Base-by-base conservation (phyloP, 2,113 vertebrate species). In the Ciconia boyciana region DNA sequence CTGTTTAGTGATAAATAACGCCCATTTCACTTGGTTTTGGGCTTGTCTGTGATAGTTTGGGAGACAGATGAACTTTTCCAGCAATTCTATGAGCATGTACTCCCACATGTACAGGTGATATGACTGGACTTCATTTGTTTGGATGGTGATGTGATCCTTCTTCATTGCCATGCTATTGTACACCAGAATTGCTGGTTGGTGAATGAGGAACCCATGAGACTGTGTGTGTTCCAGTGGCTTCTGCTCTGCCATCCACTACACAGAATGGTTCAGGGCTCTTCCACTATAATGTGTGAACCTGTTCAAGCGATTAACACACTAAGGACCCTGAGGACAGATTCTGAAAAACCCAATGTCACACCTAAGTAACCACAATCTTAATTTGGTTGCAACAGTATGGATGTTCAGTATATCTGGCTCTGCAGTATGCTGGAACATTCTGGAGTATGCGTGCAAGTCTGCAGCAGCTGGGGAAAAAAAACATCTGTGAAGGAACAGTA, bases 201-300 rank as follows among this genome's bases (percentile, higher is more conserved):
- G 61, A 87, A 66, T n/a, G 21, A 83, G n/a, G 39, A 48, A 29
- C 17, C 18, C 2, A 2, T 52, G 55, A 81, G 55, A 41, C 41
- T 48, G 3, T 20, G 15, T 46, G 43, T 52, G 16, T 26, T 71
- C 20, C 46, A 41, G 28, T 8, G 24, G 24, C 51, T 92, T 75
- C 69, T 78, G 11, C 34, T 58, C 55, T 70, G 21, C 18, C 25
- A 7, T 49, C 13, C 5, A 0, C 44, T 41, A 7, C 24, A 44
- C 0, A 9, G 49, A 78, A 61, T 0, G 0, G 10, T 57, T 71
- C 41, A 48, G 41, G 24, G 16, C 1, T 3, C 19, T 49, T 75
- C 57, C 65, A 48, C 20, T 6, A 11, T 36, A 66, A 61, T 0
- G 0, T 2, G 3, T 14, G 49, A 74, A 84, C 28, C 25, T 20